Conservation (phyloP, 2,797 vertebrate genomes). For the Pseudochirops cupreus region DNA sequence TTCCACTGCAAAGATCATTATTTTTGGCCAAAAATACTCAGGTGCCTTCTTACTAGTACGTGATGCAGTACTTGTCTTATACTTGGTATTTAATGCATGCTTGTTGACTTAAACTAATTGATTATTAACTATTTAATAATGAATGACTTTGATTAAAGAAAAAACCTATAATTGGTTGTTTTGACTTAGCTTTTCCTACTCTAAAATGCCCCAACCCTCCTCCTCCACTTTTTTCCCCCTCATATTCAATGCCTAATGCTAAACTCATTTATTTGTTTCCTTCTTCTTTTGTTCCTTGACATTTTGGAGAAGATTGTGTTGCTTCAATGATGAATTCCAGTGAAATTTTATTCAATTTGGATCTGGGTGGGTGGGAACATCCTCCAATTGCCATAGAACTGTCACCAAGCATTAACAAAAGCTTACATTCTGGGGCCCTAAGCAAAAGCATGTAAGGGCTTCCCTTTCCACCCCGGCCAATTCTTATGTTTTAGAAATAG, state of each 20-base stretch:
- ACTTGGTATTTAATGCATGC: not conserved
- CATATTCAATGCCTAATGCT: not conserved
- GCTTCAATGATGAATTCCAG: not conserved
- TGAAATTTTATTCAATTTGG: not conserved
- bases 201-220: not conserved
- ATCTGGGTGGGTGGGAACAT: not conserved
- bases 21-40: constrained; percentile 40
- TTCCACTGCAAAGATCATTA: not conserved
- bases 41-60: not conserved
- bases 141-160: not conserved
- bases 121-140: not conserved
- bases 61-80: constrained; percentile 1
- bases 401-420: not conserved
- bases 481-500: not conserved
- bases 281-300: not conserved
- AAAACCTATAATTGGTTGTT: not conserved
- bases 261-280: not conserved
- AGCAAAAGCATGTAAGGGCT: not conserved
- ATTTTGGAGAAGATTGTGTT: not conserved
- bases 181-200: constrained; percentile 22
- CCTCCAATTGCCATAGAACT: not conserved
- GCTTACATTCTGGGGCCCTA: not conserved
- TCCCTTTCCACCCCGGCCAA: not conserved
- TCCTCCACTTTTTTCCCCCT: too few species aligned
- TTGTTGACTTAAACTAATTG: not conserved